Evolutionary conservation across 2,888 invertebrate species (phyloP).

Genomic region (Sinotaia quadrata): DNA sequence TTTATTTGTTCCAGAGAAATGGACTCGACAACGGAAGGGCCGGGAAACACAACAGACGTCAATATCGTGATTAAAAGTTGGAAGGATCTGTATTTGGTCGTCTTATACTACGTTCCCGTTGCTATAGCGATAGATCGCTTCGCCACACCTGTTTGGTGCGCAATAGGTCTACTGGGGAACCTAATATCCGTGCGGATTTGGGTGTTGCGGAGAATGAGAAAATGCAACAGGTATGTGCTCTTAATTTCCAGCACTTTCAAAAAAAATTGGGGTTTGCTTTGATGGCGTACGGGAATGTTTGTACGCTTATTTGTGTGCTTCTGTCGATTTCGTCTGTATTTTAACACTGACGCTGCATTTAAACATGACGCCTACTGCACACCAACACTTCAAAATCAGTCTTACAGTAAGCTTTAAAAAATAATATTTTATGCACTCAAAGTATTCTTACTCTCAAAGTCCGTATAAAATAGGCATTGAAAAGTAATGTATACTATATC

Average conservation of each 20-base stretch:
- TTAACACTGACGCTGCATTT: too few relatives aligned
- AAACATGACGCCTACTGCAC: too few relatives aligned
- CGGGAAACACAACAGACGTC: background rate
- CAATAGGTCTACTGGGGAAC: conserved; percentile 67
- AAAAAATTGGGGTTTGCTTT: too few relatives aligned
- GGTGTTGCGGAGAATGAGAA: conserved; percentile 61
- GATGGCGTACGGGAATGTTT: too few relatives aligned
- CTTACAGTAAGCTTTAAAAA: too few relatives aligned
- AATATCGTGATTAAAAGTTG: conserved; percentile 25
- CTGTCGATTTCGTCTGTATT: background rate
- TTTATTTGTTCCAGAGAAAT: too few relatives aligned
- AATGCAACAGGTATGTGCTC: conserved; percentile 64
- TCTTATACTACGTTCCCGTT: conserved; percentile 45
- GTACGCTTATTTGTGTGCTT: background rate
- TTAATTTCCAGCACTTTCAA: too few relatives aligned
- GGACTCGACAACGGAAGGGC: background rate
- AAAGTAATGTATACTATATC: too few relatives aligned
- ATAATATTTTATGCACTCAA: too few relatives aligned
- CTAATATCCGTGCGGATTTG: conserved; percentile 63
- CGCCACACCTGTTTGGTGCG: conserved; percentile 65
- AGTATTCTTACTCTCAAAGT: too few relatives aligned
- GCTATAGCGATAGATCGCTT: conserved; percentile 58
- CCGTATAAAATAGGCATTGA: too few relatives aligned
- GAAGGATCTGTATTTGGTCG: conserved; percentile 40
- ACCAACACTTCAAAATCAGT: too few relatives aligned